Evolutionary conservation across 1,140 invertebrate genomes (phyloP), one percentile per base, ranked within the genome.

Genomic region (Chymomyza costata): DNA sequence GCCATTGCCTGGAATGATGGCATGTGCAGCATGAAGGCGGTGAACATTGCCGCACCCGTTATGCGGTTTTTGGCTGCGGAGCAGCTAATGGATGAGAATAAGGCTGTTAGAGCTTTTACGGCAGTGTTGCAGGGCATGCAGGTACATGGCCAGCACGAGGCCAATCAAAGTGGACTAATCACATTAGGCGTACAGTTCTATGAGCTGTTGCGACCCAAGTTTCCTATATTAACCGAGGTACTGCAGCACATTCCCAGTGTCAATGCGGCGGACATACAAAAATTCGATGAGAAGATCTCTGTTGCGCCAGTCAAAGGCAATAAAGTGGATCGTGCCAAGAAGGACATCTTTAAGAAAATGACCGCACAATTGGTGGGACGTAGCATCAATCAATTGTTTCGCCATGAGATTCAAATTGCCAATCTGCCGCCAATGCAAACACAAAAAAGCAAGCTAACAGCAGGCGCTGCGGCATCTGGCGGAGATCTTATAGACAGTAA

Each of bases 301-400:
- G 89, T 90, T 2, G 86, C 88, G 19, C 89, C 89, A 7, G 89
- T 89, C 45, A 92, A 91, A 67, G 92, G 92, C 14, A 90, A 91
- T 65, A 94, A 94, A 83, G 90, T 93, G 8, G 95, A 96, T 68
- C 95, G 95, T 76, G 92, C 92, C 53, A 96, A 95, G 83, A 95
- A 95, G 68, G 95, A 97, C 82, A 87, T 94, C 8, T 96, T 97
- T 84, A 96, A 94, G 84, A 95, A 95, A 86, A 90, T 97, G 32
- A 94, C 95, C 1, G 90, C 90, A 51, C 91, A 91, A 90, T 87
- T 94, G 53, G 92, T 94, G 51, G 93, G 93, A 1, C 89, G 91
- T 73, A 94, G 91, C 85, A 89, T 94, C 6, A 93, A 94, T 19
- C 93, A 96, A 85, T 86, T 94, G 35, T 96, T 96, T 82, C 92